Base-by-base conservation (phyloP, 2,113 vertebrate species). In the Psammodynastes pulverulentus region DNA sequence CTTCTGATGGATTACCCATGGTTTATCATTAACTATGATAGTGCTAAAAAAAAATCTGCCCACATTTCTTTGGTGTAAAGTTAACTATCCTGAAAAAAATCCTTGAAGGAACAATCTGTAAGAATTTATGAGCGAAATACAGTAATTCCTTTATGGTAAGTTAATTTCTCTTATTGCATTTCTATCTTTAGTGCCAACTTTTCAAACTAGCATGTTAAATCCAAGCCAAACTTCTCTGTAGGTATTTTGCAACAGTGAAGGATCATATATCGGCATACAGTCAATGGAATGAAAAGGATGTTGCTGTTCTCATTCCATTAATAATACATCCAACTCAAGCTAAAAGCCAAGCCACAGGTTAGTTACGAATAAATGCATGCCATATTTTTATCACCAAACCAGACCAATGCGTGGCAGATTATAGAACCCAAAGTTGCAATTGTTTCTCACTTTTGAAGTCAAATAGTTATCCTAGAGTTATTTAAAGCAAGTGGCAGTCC, bases 361-460 rank as follows among this genome's bases (percentile, higher is more conserved):
- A 15, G 15, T 8, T 58, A 56, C 24, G 23, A 52, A 88, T 8
- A 56, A 54, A 39, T n/a, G 12, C 62, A 19, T 48, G 39, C 23
- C 92, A 1, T 0, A 1, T 93, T 90, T 34, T 10, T 21, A 19
- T 24, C 19, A 53, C 84, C 88, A 85, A 5, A 0, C 4, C 0
- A 0, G 72, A 46, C 43, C 17, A 19, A n/a, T 46, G 15, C 53
- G 49, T 46, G 53, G 86, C 0, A 3, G 92, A 9, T 21, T 9
- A 79, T 56, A 29, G 90, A 26, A 45, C 51, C 54, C 62, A 88
- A 84, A 29, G 17, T 19, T 87, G 91, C 84, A n/a, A 43, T 24
- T 19, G 9, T 51, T 88, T 0, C 0, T 46, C 62, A 62, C 6
- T 89, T 53, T 51, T 0, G 0, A 23, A 0, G 26, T 24, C 56